Evolutionary conservation across 2,113 vertebrate genomes (phyloP).

Genomic region (Myrmecophaga tridactyla): DNA sequence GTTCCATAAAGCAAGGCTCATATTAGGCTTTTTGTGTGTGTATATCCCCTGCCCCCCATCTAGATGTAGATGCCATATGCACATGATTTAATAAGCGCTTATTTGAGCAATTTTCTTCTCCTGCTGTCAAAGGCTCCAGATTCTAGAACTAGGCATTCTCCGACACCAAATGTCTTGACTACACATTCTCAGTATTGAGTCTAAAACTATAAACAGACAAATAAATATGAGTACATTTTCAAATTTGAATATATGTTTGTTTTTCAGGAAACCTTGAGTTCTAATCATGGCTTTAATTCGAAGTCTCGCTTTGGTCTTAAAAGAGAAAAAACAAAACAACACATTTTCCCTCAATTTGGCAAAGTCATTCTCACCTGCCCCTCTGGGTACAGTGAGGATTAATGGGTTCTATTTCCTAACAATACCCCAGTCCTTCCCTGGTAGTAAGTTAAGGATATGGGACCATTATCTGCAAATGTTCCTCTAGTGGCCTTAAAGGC

Average conservation of each 20-base stretch:
- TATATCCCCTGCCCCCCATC: neutral
- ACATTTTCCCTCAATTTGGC: conserved; percentile 58
- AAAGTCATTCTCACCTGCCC: conserved; percentile 62
- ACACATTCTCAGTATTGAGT: neutral
- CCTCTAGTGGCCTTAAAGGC: conserved; percentile 62
- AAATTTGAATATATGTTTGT: conserved; percentile 8
- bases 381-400: conserved; percentile 52
- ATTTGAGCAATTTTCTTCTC: neutral
- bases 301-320: conserved; percentile 10
- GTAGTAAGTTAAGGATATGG: conserved; percentile 56
- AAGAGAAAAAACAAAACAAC: conserved; percentile 45
- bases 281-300: conserved; percentile 13
- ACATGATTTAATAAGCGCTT: neutral
- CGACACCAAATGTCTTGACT: neutral
- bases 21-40: neutral
- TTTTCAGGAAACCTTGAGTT: conserved; percentile 20
- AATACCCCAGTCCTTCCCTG: conserved; percentile 18
- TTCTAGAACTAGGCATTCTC: neutral
- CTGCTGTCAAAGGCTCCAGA: neutral
- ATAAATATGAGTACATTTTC: conserved; percentile 37
- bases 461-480: conserved; percentile 67
- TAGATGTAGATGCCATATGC: neutral
- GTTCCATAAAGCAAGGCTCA: neutral
- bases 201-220: conserved; percentile 7
- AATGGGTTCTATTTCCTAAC: conserved; percentile 55